Conservation (phyloP, 2,797 vertebrate genomes). For the Etheostoma nigrum region DNA sequence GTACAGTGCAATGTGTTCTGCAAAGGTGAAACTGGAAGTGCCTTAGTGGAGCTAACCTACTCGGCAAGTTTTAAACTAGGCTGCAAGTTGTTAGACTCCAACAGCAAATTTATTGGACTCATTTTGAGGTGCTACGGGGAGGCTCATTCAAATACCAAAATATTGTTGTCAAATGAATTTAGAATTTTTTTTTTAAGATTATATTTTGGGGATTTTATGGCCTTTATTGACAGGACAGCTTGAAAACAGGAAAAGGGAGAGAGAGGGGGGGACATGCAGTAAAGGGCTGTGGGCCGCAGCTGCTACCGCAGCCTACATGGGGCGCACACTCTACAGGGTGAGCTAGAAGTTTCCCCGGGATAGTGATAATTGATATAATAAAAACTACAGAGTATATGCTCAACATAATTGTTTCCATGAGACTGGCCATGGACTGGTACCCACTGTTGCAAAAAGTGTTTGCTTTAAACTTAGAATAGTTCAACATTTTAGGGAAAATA, state of each 20-base stretch:
- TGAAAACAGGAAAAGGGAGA: too few species aligned
- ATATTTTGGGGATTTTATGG: too few species aligned
- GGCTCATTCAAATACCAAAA: not conserved
- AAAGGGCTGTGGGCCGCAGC: too few species aligned
- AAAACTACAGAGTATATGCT: not conserved
- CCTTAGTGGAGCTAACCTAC: slow-evolving; percentile 25
- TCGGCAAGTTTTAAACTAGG: slow-evolving; percentile 54
- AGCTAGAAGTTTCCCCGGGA: too few species aligned
- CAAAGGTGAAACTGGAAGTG: slow-evolving; percentile 52
- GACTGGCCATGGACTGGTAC: not conserved
- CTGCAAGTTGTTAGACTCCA: not conserved
- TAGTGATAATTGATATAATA: not conserved
- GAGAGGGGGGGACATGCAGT: too few species aligned
- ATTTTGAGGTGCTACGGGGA: not conserved
- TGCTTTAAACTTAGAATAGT: not conserved
- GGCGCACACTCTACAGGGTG: too few species aligned
- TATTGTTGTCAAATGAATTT: not conserved
- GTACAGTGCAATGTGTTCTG: slow-evolving; percentile 32
- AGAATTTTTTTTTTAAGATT: not conserved
- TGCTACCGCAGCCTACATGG: too few species aligned
- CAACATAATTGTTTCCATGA: not conserved
- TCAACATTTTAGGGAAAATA: not conserved
- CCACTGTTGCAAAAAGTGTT: slow-evolving; percentile 7
- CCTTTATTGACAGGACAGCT: too few species aligned
- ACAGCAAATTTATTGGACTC: slow-evolving; percentile 1